Conservation (phyloP, 1,140 invertebrate genomes). For the Musca vetustissima region DNA sequence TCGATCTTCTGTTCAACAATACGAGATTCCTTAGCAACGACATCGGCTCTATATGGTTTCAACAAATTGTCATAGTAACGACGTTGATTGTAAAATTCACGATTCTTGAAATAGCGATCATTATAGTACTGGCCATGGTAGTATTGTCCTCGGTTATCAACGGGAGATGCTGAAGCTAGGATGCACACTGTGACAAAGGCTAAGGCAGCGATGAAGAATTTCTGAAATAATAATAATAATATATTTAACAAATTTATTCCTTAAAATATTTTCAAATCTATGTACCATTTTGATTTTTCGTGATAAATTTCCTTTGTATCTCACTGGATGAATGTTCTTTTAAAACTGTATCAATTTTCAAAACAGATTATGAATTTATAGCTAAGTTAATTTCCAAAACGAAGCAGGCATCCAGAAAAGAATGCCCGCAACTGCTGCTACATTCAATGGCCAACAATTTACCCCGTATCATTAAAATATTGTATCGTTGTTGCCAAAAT, state of each 20-base stretch:
- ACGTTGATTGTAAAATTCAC: constrained; percentile 45
- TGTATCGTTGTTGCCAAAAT: too few species aligned
- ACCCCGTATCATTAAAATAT: too few species aligned
- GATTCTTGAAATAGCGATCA: constrained; percentile 45
- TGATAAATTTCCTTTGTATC: not conserved
- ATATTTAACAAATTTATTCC: not conserved
- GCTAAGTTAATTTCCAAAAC: not conserved
- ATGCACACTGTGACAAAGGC: not conserved
- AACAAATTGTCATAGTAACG: constrained; percentile 48
- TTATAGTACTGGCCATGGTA: constrained; percentile 40
- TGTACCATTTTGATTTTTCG: not conserved
- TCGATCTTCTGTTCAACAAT: constrained; percentile 38
- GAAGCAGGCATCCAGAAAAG: not conserved
- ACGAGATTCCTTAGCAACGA: constrained; percentile 39
- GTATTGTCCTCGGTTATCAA: constrained; percentile 31
- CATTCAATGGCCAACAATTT: not conserved
- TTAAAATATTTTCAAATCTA: not conserved
- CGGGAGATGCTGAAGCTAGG: not conserved
- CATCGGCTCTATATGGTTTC: constrained; percentile 47
- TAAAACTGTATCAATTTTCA: not conserved
- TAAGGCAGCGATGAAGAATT: not conserved
- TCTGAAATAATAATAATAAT: not conserved
- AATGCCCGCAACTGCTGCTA: not conserved
- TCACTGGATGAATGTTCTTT: not conserved
- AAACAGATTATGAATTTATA: not conserved